Evolutionary conservation across 2,888 invertebrate species (phyloP).

Genomic region (Parnassius orleans): DNA sequence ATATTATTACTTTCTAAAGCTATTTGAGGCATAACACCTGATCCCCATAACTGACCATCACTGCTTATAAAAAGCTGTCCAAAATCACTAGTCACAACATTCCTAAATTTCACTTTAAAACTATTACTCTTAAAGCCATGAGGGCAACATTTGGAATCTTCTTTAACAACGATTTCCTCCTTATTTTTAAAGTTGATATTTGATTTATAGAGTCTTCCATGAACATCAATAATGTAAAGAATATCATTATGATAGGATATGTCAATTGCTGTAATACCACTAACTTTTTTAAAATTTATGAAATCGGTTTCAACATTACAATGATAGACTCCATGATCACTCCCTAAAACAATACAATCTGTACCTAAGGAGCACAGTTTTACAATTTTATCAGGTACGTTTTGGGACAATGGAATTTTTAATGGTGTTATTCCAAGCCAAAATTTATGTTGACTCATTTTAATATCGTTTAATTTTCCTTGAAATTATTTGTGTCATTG

Average conservation of each 20-base stretch:
- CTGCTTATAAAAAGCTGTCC: conserved; percentile 84
- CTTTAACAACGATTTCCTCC: conserved; percentile 83
- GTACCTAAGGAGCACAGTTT: conserved; percentile 63
- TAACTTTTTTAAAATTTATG: conserved; percentile 69
- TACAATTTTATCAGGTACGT: conserved; percentile 71
- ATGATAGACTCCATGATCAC: conserved; percentile 70
- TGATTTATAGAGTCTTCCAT: conserved; percentile 82
- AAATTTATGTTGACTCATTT: conserved; percentile 75
- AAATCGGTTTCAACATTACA: conserved; percentile 63
- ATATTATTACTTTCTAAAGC: conserved; percentile 81
- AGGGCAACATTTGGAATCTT: conserved; percentile 83
- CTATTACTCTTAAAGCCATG: conserved; percentile 84
- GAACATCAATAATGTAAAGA: conserved; percentile 82
- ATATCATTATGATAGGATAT: conserved; percentile 82
- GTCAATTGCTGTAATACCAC: conserved; percentile 81
- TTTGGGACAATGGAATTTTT: conserved; percentile 54
- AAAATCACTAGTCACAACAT: conserved; percentile 82
- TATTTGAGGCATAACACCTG: conserved; percentile 85
- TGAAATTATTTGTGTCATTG: conserved; percentile 33
- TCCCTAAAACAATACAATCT: conserved; percentile 69
- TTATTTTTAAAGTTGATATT: conserved; percentile 77
- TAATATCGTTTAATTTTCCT: conserved; percentile 21
- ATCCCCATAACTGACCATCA: conserved; percentile 86
- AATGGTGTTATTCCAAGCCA: conserved; percentile 69
- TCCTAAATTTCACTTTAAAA: conserved; percentile 82